Base-by-base conservation (phyloP, 2,797 vertebrate genomes). In the Oreochromis mossambicus region DNA sequence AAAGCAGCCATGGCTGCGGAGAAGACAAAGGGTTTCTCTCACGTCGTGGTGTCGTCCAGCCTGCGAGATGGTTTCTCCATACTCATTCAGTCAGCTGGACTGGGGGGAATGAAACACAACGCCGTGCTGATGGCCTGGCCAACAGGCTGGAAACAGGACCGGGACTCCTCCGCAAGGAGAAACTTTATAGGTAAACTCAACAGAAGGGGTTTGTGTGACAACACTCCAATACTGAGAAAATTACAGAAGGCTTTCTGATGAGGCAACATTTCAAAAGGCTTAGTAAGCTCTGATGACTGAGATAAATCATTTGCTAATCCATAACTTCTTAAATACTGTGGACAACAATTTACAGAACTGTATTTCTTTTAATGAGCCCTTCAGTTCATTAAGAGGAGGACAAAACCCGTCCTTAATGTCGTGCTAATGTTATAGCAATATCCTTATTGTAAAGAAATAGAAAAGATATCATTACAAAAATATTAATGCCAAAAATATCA, bases 101-200 rank as follows among this genome's bases (percentile, higher is more conserved):
- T 99, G 19, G 98, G 98, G 8, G 98, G 98, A 61, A 98, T 99
- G 98, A 99, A 98, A 36, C 98, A 99, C 93, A 99, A 99, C 52
- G 93, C 98, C 0, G 98, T 99, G n/a, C 94, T 99, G 77, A 97
- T 99, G 96, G 97, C 97, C 75, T 99, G 98, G 98, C 98, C 98
- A 0, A 82, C 89, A 36, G 93, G 94, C 0, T 99, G 98, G 98
- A 97, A 94, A 80, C 96, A 96, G 68, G 91, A 95, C 2, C 96
- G 95, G 63, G 97, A 97, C 81, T 88, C 94, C 55, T 96, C 95
- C 56, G 95, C 97, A 1, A 98, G 98, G 96, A 97, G 95, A 87
- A 98, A 98, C 94, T 99, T 99, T 32, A 98, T 98, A 7, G 98
- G 98, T 99, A 85, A 87, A 79, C 14, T 2, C 24, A 32, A 46